Evolutionary conservation across 2,888 invertebrate genomes (phyloP), one percentile per base, ranked within the genome.

Genomic region (Platycnemis pennipes): DNA sequence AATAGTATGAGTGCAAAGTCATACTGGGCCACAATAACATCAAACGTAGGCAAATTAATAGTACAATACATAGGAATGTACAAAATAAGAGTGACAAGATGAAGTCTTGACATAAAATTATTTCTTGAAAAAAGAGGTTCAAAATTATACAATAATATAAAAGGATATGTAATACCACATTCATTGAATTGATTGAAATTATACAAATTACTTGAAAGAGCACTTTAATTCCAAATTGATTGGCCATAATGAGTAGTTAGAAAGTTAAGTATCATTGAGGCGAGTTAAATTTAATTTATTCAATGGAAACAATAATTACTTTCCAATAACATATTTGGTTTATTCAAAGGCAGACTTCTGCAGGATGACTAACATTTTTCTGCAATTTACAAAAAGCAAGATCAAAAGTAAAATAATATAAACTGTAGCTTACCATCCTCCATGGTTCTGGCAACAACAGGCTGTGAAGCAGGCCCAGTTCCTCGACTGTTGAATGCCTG

Each of bases 401-500:
- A 87, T 44, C 26, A 26, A 7, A 22, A 26, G 1, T 26, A 63
- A 63, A 63, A 63, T n/a, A 26, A 63, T 63, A 42, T 22, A 87
- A 45, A n/a, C 37, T 31, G 1, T 49, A 42, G n/a, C 97, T 97
- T 96, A 98, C 98, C 98, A 96, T 98, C 98, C 97, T 99, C 98
- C 96, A 98, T 97, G 94, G 98, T 99, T 95, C 98, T 97, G 8
- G 98, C 98, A 94, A 98, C 98, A 89, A 98, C 98, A 69, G 98
- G 98, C 94, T 98, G 98, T 85, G 98, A 98, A 22, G 98, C 98
- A 1, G 99, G 99, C 0, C 99, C 99, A 88, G 98, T 98, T 45
- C 99, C 99, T 95, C 98, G 97, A 96, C 98, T 98, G 95, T 99
- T 99, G 96, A 98, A 99, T 45, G 98, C 98, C 96, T 98, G 98